phyloP scores from a whole-genome alignment of 2,888 invertebrate genomes.

The Drosophila colorata region DNA sequence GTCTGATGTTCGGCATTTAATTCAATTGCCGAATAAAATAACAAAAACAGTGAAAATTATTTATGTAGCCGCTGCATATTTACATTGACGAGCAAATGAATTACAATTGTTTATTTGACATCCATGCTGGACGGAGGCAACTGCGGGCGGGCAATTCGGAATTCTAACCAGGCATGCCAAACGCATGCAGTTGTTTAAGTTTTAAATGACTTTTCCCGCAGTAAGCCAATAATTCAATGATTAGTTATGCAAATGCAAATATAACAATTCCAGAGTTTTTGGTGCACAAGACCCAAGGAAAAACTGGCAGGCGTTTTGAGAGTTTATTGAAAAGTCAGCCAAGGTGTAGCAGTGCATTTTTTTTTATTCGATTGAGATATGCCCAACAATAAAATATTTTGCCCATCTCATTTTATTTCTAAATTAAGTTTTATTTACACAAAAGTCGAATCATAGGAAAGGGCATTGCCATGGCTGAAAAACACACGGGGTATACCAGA shows the following conservation, averaged over 20 bases:
- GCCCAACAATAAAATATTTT: too few species aligned
- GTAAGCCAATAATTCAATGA: conserved; percentile 73
- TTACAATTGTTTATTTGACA: conserved; percentile 59
- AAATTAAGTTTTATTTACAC: too few species aligned
- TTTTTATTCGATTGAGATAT: too few species aligned
- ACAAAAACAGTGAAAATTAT: conserved; percentile 44
- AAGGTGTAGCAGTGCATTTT: background rate
- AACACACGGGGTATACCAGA: conserved; percentile 2
- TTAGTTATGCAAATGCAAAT: conserved; percentile 71
- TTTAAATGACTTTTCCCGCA: conserved; percentile 65
- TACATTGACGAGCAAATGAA: conserved; percentile 60
- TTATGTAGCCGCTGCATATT: conserved; percentile 47
- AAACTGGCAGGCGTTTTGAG: background rate
- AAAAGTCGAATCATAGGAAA: too few species aligned
- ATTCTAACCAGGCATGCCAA: background rate
- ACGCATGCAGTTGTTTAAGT: conserved; percentile 53
- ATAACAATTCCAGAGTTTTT: conserved; percentile 25
- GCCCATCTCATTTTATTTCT: too few species aligned
- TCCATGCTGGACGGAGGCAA: background rate
- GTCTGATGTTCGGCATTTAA: conserved; percentile 28
- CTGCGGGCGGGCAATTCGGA: conserved; percentile 5
- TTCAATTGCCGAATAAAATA: conserved; percentile 51
- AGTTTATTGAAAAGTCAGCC: conserved; percentile 27
- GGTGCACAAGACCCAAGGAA: conserved; percentile 12
- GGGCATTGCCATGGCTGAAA: background rate